A percentile compares a stretch with the other conserved stretches of the same genome.
These are phyloP conservation scores for Eupsittula cactorum DNA, from an alignment of 2,113 vertebrate species.

Conservation along the genomic window DNA sequence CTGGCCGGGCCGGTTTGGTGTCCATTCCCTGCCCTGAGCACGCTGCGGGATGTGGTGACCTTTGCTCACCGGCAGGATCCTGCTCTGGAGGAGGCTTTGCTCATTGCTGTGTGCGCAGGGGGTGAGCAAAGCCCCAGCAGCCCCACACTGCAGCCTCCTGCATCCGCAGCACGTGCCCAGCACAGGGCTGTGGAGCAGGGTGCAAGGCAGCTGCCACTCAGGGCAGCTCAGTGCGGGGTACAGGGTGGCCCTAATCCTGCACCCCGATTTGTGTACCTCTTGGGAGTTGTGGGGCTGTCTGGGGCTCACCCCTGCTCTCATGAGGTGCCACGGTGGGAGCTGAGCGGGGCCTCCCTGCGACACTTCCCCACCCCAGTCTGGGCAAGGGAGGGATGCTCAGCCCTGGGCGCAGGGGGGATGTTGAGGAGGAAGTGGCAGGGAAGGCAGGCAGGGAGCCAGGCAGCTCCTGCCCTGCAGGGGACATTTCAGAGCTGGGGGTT, in stretches of 20 bases:
- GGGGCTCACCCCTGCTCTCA: not conserved
- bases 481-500: not conserved
- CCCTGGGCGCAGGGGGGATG: not conserved
- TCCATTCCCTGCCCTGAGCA: fast-evolving
- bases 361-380: not conserved
- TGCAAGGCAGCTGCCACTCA: fast-evolving
- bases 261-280: not conserved
- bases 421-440: not conserved
- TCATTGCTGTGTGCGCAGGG: not conserved
- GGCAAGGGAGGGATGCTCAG: not conserved
- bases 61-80: not conserved
- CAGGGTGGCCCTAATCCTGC: not conserved
- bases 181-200: fast-evolving
- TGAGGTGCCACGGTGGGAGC: not conserved
- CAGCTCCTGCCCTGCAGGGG: not conserved
- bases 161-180: not conserved
- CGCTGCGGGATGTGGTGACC: not conserved
- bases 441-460: not conserved
- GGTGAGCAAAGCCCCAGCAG: not conserved
- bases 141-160: not conserved
- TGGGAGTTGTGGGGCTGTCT: not conserved
- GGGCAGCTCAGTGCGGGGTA: not conserved
- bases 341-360: not conserved
- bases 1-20: not conserved
- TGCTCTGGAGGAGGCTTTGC: not conserved